A percentile compares a stretch with the other conserved stretches of the same genome.
These are phyloP conservation scores for Brenthis daphne DNA, from an alignment of 2,888 invertebrate species.

Conservation along the genomic window DNA sequence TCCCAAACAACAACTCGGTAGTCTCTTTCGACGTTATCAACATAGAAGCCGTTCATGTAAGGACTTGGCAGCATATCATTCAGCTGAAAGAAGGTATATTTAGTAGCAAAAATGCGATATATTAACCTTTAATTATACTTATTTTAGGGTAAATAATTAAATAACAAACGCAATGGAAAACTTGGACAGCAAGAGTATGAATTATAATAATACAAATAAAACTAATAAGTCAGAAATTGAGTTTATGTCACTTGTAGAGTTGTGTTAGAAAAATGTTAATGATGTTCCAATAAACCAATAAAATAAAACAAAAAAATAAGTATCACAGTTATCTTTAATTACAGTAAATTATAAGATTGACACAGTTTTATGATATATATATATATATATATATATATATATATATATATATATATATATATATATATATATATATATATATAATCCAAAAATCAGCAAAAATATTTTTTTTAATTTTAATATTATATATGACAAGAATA, in stretches of 20 bases:
- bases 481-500: too few relatives aligned
- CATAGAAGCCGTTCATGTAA: slow-evolving; percentile 65
- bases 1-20: slow-evolving; percentile 65
- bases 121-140: slow-evolving; percentile 1
- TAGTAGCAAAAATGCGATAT: neutral
- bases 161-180: neutral
- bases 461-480: too few relatives aligned
- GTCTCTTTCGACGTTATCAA: slow-evolving; percentile 60
- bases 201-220: neutral
- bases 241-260: neutral
- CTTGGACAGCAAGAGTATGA: slow-evolving; percentile 16
- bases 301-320: too few relatives aligned
- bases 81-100: slow-evolving; percentile 50
- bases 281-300: too few relatives aligned
- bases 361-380: neutral
- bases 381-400: too few relatives aligned
- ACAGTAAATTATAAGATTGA: too few relatives aligned
- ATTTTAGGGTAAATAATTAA: neutral
- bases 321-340: too few relatives aligned
- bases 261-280: too few relatives aligned
- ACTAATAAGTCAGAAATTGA: neutral
- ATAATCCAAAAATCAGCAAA: slow-evolving; percentile 8
- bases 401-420: too few relatives aligned
- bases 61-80: slow-evolving; percentile 53
- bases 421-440: neutral